phyloP scores from a whole-genome alignment of 53 echinoderm and acorn worm species.

The Antedon mediterranea region DNA sequence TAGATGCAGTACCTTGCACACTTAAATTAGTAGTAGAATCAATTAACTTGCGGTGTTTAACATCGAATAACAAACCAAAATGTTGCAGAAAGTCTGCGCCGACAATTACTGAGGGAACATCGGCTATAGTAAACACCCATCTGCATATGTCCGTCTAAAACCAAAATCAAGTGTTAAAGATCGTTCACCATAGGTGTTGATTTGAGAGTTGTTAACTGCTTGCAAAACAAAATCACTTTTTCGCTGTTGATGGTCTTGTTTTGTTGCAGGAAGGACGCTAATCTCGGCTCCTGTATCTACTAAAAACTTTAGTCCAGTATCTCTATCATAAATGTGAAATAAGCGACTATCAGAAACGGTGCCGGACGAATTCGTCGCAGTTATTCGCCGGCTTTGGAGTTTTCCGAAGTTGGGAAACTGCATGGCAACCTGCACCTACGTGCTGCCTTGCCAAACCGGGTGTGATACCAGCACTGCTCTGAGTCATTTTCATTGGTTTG shows the following conservation, averaged over 20 bases:
- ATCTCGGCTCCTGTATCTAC: slow-evolving; percentile 13
- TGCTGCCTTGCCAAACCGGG: slow-evolving; percentile 5
- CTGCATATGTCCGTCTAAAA: slow-evolving; percentile 15
- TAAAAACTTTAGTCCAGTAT: neutral
- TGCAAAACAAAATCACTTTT: neutral
- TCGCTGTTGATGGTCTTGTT: neutral
- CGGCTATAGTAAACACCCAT: slow-evolving; percentile 22
- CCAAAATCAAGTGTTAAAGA: slow-evolving; percentile 32
- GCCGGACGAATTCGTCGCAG: too few species aligned
- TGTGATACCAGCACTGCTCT: slow-evolving; percentile 33
- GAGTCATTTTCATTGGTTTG: neutral
- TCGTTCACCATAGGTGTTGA: slow-evolving; percentile 22
- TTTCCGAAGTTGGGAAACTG: too few species aligned
- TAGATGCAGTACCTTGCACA: too few species aligned
- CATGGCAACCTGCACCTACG: slow-evolving; percentile 4
- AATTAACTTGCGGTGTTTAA: too few species aligned
- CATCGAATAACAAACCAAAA: neutral
- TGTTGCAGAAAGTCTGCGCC: neutral
- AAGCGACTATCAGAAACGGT: too few species aligned
- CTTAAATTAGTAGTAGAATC: neutral
- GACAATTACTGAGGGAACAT: neutral
- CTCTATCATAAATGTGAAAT: too few species aligned
- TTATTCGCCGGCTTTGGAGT: too few species aligned
- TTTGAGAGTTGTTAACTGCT: slow-evolving; percentile 17
- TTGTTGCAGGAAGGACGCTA: slow-evolving; percentile 9